A percentile compares a stretch with the other conserved stretches of the same genome.
phyloP scores from a whole-genome alignment of 2,113 vertebrate species.

The Cygnus buccinator region DNA sequence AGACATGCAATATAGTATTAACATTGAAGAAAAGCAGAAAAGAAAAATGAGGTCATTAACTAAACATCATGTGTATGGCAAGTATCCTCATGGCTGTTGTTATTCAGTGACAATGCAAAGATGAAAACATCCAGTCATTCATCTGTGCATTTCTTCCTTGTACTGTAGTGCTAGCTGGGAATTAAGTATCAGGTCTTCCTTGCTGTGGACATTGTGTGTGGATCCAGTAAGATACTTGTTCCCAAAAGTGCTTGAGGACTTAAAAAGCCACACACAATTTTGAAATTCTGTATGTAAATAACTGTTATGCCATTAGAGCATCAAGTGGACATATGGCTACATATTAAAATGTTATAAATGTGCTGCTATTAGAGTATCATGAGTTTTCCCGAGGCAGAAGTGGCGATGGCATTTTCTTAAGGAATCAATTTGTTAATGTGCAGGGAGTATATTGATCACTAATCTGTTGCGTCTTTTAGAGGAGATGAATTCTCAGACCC shows the following conservation, averaged over 20 bases:
- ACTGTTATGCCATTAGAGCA: background rate
- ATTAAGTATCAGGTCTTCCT: background rate
- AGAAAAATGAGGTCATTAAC: background rate
- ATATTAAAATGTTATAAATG: background rate
- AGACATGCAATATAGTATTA: background rate
- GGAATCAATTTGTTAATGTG: background rate
- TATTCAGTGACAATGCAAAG: background rate
- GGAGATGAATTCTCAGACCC: background rate
- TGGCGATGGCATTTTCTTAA: background rate
- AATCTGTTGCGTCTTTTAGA: background rate
- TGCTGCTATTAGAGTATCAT: background rate
- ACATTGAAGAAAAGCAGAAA: background rate
- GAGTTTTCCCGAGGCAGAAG: background rate
- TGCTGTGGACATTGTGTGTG: background rate
- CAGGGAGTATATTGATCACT: background rate
- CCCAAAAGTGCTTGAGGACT: background rate
- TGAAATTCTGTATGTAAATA: background rate
- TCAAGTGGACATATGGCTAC: background rate
- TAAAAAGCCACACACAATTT: background rate
- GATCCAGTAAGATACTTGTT: background rate
- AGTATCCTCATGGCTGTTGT: background rate
- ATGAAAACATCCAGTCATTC: background rate
- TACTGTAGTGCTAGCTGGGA: background rate
- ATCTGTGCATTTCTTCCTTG: background rate
- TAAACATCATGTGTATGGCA: background rate